Evolutionary conservation across 2,888 invertebrate genomes (phyloP), one percentile per base, ranked within the genome.

Genomic region (Caenorhabditis sp.): DNA sequence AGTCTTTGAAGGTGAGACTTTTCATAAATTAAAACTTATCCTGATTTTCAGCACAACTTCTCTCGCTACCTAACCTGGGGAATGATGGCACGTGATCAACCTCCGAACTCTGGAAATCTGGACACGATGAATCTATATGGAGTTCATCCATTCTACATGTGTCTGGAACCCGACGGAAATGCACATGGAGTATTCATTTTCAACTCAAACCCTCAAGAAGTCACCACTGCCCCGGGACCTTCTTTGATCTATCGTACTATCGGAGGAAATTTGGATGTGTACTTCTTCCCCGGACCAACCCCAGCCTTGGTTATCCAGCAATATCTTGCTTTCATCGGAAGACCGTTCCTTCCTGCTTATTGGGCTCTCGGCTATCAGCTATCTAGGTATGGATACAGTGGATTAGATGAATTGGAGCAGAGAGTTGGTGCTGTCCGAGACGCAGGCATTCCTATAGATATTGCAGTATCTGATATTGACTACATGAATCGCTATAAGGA

Each of bases 401-500:
- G 75, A 16, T 68, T 90, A 35, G 74, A 79, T n/a, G 89, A 90
- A 41, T 83, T 90, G 84, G 80, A 89, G 70, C 74, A 66, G 12
- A 47, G 80, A 47, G 89, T 93, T 5, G 76, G 89, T 24, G 87
- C 93, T 12, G 93, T 91, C 38, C 85, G 91, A 31, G 85, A 87
- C 6, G 90, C 92, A 7, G 88, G 89, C 14, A 93, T 93, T 58
- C 93, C 93, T 7, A 95, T 92, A 84, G 93, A 93, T 81, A 92
- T 83, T n/a, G 83, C 66, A 3, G 96, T 96, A 95, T 95, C 95
- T 89, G 96, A 96, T 92, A 94, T 96, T 83, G 96, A 96, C 93
- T 96, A 96, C 91, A 96, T 96, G 96, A 93, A 94, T 28, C 93
- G 94, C 56, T 94, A 94, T 79, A 95, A 96, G 92, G 96, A 96